Base-by-base conservation (phyloP, 1,140 invertebrate genomes). In the Paraescarpia echinospica region DNA sequence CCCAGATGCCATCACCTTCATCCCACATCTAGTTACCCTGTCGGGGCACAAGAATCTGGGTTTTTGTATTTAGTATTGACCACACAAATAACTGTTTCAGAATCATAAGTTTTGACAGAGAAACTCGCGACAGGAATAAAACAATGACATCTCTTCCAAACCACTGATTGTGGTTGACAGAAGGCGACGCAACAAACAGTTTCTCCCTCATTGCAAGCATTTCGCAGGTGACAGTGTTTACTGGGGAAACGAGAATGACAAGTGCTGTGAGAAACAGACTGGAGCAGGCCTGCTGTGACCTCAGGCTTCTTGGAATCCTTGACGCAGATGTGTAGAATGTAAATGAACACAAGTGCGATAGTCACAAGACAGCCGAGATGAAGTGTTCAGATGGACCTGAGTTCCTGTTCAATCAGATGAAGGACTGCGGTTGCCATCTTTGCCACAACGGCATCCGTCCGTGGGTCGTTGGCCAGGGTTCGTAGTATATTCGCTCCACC, bases 401-500 rank as follows among this genome's bases (percentile, higher is more conserved):
- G 59, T 18, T 77, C 59, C 59, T 77, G 59, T 18, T 77, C 59
- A 77, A 77, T 77, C 59, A 77, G 22, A 77, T 31, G 59, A 31
- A 77, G 59, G 9, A 77, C 59, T 27, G 59, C 59, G 59, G 22
- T 77, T 18, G 59, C 59, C 59, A 77, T 77, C 59, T 77, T 77
- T 2, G 59, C 59, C 59, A 77, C 59, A 0, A 77, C 89, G 89
- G 93, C 90, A 92, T 94, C 93, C 22, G 59, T 77, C 59, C 59
- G 14, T 22, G 59, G 59, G 59, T 77, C 59, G 27, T 89, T 48
- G 22, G 95, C 93, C 92, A 97, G 94, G 41, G 95, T 94, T 92
- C 95, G 95, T 35, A 98, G 94, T 51, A 97, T 96, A 33, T 95
- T 95, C 51, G 97, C 96, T 33, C 97, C 97, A 89, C 97, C 96